These are phyloP conservation scores for Bombus waltoni DNA, from an alignment of 1,140 invertebrate species.

Conservation along the genomic window DNA sequence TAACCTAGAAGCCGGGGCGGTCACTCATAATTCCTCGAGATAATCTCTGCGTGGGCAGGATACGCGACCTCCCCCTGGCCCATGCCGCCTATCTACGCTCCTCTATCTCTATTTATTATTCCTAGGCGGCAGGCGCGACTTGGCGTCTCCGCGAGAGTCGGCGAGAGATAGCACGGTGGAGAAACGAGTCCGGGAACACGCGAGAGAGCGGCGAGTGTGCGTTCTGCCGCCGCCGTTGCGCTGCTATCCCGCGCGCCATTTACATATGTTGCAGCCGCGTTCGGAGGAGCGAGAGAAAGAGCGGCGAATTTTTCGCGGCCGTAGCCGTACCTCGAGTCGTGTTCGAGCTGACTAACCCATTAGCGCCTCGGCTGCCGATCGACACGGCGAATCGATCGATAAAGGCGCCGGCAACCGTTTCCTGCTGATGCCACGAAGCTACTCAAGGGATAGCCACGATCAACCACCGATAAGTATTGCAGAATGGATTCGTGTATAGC, in stretches of 20 bases:
- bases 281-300: conserved; percentile 6
- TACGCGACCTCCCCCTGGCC: conserved; percentile 54
- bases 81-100: conserved; percentile 64
- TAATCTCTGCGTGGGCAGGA: conserved; percentile 77
- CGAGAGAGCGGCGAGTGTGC: conserved; percentile 18
- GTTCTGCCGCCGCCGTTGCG: background rate
- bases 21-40: conserved; percentile 79
- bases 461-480: background rate
- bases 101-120: conserved; percentile 80
- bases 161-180: conserved; percentile 45
- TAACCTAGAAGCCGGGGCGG: conserved; percentile 74
- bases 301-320: conserved; percentile 57
- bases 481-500: background rate
- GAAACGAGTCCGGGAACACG: conserved; percentile 41
- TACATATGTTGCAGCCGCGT: conserved; percentile 42
- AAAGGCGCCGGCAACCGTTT: conserved; percentile 56
- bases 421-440: conserved; percentile 21
- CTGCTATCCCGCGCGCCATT: conserved; percentile 13
- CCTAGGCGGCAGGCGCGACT: conserved; percentile 59
- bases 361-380: conserved; percentile 65
- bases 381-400: conserved; percentile 67
- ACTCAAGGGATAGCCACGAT: background rate
- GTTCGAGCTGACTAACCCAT: conserved; percentile 65
- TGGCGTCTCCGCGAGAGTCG: conserved; percentile 50
- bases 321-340: conserved; percentile 12